Conservation (phyloP, 2,888 invertebrate species). For the Habroteleia sp. region DNA sequence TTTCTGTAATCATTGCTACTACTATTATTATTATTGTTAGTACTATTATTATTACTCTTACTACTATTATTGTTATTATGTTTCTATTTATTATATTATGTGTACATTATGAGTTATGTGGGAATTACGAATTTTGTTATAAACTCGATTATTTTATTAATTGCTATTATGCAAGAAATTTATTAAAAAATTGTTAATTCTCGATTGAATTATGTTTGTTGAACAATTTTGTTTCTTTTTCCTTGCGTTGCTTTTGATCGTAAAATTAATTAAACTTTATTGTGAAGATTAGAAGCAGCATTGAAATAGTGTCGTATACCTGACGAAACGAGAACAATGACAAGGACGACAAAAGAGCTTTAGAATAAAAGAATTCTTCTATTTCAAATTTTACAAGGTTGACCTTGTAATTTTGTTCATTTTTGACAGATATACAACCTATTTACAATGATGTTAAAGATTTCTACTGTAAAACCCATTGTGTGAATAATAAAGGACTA, state of each 20-base stretch:
- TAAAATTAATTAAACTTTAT: constrained; percentile 34
- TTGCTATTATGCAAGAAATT: not conserved
- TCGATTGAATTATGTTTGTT: too few species aligned
- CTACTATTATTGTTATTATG: constrained; percentile 66
- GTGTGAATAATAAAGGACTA: not conserved
- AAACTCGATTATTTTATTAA: constrained; percentile 15
- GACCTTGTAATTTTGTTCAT: constrained; percentile 39
- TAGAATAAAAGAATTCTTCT: constrained; percentile 22
- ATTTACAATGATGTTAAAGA: constrained; percentile 12
- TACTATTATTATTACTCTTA: constrained; percentile 51
- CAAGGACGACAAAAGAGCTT: constrained; percentile 20
- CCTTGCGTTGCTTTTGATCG: constrained; percentile 16
- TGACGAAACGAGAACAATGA: constrained; percentile 36
- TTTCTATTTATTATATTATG: constrained; percentile 28
- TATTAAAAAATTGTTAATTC: not conserved
- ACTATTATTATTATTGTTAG: constrained; percentile 64
- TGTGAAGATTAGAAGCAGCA: constrained; percentile 25
- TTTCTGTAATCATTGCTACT: constrained; percentile 53
- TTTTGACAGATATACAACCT: constrained; percentile 13
- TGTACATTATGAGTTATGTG: not conserved
- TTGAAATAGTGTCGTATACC: constrained; percentile 34
- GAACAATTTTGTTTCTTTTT: too few species aligned
- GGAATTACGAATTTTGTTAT: constrained; percentile 6
- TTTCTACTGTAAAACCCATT: constrained; percentile 20
- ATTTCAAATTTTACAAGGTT: constrained; percentile 33